Evolutionary conservation across 1,140 invertebrate species (phyloP).

Genomic region (Megalonaias nervosa): DNA sequence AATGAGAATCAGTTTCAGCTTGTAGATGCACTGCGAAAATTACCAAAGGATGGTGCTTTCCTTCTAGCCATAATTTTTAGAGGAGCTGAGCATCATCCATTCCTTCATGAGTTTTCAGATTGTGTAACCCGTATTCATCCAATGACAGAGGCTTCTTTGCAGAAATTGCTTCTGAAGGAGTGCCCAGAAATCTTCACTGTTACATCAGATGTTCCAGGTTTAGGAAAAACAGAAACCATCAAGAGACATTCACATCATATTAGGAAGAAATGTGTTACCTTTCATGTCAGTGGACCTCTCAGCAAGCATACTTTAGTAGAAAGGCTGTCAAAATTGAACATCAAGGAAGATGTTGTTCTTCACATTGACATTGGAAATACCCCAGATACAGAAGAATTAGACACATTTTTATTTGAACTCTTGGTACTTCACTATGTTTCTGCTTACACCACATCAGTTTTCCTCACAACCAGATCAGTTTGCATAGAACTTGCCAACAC

Average conservation of each 20-base stretch:
- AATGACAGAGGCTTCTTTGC: constrained; percentile 26
- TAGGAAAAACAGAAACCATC: background rate
- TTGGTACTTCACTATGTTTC: constrained; percentile 35
- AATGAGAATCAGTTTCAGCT: constrained; percentile 38
- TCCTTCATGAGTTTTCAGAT: constrained; percentile 21
- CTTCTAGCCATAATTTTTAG: constrained; percentile 34
- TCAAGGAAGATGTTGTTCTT: constrained; percentile 31
- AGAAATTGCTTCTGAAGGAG: constrained; percentile 7
- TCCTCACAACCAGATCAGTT: constrained; percentile 20
- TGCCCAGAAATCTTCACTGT: constrained; percentile 18
- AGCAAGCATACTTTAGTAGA: constrained; percentile 18
- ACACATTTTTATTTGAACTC: constrained; percentile 45
- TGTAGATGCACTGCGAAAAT: constrained; percentile 19
- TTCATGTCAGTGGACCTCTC: constrained; percentile 30
- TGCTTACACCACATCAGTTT: constrained; percentile 14
- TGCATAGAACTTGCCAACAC: constrained; percentile 48
- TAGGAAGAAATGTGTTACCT: too few relatives aligned
- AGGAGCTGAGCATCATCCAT: constrained; percentile 30
- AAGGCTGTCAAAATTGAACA: constrained; percentile 6
- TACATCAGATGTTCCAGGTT: constrained; percentile 39
- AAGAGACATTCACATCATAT: too few relatives aligned
- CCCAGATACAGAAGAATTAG: constrained; percentile 29
- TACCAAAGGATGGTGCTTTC: constrained; percentile 7
- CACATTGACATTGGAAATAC: constrained; percentile 43
- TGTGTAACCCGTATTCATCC: constrained; percentile 27